Base-by-base conservation (phyloP, 2,113 vertebrate species). In the Cyprinodon variegatus region DNA sequence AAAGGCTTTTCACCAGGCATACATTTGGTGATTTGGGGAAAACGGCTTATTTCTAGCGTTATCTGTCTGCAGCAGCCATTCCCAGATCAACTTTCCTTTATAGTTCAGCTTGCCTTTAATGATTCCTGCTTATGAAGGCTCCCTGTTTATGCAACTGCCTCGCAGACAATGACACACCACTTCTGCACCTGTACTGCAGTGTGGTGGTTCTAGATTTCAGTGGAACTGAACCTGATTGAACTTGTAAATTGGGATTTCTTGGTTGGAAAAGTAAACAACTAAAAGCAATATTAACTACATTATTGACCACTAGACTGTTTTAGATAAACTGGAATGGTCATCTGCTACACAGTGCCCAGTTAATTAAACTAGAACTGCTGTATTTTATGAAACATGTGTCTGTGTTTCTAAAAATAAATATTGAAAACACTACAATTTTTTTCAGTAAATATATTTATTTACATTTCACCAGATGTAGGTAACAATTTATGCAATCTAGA, bases 251-350 rank as follows among this genome's bases (percentile, higher is more conserved):
- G 41, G 41, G 14, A 15, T 15, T 17, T 50, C 29, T 38, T 14
- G 38, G 14, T 37, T 62, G 41, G 62, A 15, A 41, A 29, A 29
- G 29, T 40, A 40, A 65, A 14, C 62, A 38, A 65, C 1, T 29
- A 22, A 65, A 22, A 65, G 46, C 20, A 43, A 65, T 11, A 53
- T 29, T 39, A 73, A 11, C 61, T 46, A 36, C 61, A 17, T 57
- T 39, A 73, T 57, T 73, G 39, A 29, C 37, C 64, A 57, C 29
- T 41, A 73, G 22, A 20, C 0, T 39, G 11, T 0, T 37, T 29
- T 53, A 40, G 53, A 73, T 41, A 65, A 72, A 53, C 45, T 64
- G 20, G 45, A 64, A 72, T 72, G 45, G 17, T 10, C 40, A 15
- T 39, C 40, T 53, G 46, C 14, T 73, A 48, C 20, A 62, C 2